Conservation (phyloP, 1,140 invertebrate species). For the Panagrolaimus sp. region DNA sequence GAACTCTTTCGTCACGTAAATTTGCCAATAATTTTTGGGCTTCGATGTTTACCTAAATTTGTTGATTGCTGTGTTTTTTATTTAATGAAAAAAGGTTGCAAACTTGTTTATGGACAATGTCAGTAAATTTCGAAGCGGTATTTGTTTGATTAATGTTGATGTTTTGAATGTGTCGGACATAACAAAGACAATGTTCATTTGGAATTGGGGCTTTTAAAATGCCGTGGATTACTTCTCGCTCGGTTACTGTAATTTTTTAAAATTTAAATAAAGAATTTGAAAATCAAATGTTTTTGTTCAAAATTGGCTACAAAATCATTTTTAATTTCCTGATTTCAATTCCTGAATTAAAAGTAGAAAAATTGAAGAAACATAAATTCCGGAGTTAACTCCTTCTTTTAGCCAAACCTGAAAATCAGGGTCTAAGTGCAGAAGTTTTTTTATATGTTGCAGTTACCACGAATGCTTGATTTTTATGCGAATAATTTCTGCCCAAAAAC, state of each 20-base stretch:
- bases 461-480: no score
- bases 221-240: conserved; percentile 91
- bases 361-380: no score
- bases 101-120: conserved; percentile 68
- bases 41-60: conserved; percentile 81
- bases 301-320: no score
- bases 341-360: no score
- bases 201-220: conserved; percentile 86
- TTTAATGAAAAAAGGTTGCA: not conserved
- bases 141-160: conserved; percentile 90
- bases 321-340: no score
- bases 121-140: conserved; percentile 86
- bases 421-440: no score
- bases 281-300: no score
- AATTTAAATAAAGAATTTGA: not conserved
- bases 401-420: no score
- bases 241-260: conserved; percentile 73
- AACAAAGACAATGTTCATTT: conserved; percentile 90
- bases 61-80: not conserved
- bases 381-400: no score
- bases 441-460: no score
- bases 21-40: conserved; percentile 81
- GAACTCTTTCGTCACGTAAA: conserved; percentile 78
- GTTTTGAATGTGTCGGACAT: conserved; percentile 90
- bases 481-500: no score